These are phyloP conservation scores for Diadema setosum DNA, from an alignment of 35 echinoderm and acorn worm species.

Conservation along the genomic window DNA sequence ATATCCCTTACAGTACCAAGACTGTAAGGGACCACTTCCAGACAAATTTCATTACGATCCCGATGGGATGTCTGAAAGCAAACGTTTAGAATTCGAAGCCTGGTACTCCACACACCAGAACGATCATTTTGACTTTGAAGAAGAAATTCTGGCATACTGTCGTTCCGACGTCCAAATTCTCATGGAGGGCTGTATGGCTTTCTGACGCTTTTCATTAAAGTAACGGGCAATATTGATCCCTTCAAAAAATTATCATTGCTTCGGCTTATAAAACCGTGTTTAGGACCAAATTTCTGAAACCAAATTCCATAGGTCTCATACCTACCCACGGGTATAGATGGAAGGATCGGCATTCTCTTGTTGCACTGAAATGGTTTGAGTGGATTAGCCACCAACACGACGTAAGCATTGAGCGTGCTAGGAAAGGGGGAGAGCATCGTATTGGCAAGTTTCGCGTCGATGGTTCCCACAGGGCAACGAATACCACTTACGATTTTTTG, in stretches of 20 bases:
- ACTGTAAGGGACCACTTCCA: conserved; percentile 16
- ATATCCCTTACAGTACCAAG: conserved; percentile 42
- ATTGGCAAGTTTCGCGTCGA: conserved; percentile 40
- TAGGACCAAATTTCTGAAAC: conserved; percentile 37
- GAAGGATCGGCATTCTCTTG: neutral
- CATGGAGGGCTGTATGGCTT: conserved; percentile 30
- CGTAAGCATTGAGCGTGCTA: conserved; percentile 41
- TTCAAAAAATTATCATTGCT: conserved; percentile 76
- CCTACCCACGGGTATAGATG: conserved; percentile 15
- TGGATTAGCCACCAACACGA: conserved; percentile 2
- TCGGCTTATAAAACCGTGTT: conserved; percentile 58
- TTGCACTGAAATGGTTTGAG: conserved; percentile 43
- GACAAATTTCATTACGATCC: conserved; percentile 13
- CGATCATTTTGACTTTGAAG: conserved; percentile 21
- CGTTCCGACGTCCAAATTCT: conserved; percentile 70
- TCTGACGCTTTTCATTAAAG: conserved; percentile 46
- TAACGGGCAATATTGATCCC: conserved; percentile 18
- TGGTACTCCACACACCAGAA: conserved; percentile 51
- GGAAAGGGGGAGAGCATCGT: conserved; percentile 45
- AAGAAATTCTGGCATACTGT: conserved; percentile 58
- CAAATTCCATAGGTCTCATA: conserved; percentile 45
- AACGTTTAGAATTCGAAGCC: neutral
- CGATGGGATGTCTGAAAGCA: conserved; percentile 38
- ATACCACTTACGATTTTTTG: conserved; percentile 29
- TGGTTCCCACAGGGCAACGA: neutral